Conservation (phyloP, 2,113 vertebrate genomes). For the Microtus montanus region DNA sequence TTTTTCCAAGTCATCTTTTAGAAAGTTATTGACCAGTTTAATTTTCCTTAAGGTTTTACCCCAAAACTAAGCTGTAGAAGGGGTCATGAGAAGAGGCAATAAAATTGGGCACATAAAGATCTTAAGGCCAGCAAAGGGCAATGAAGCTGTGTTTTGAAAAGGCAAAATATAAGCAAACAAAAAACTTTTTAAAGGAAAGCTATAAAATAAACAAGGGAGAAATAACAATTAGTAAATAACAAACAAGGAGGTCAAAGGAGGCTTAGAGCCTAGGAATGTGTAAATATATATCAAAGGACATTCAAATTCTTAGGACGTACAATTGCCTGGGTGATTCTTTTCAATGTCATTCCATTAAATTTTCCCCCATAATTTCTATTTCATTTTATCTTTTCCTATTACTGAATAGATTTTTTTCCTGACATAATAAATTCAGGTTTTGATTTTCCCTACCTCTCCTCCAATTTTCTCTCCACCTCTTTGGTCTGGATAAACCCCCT, state of each 20-base stretch:
- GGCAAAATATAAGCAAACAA: background rate
- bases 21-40: background rate
- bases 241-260: background rate
- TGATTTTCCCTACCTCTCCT: background rate
- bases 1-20: background rate
- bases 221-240: background rate
- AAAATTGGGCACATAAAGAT: background rate
- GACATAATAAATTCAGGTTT: background rate
- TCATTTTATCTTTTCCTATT: background rate
- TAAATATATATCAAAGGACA: background rate
- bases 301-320: slow-evolving; percentile 34
- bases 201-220: background rate
- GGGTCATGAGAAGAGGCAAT: background rate
- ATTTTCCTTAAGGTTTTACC: background rate
- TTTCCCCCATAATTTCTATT: background rate
- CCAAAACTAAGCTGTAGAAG: background rate
- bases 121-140: background rate
- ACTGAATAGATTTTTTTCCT: background rate
- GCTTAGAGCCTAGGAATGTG: no score
- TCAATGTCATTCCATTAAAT: slow-evolving; percentile 56
- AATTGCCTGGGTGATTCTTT: slow-evolving; percentile 66
- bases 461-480: background rate
- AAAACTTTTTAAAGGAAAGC: background rate
- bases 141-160: background rate
- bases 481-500: background rate